Percentiles rank a stretch among this genome's conserved stretches.
Conservation (phyloP, 2,797 vertebrate species). For the Tolypeutes matacus region DNA sequence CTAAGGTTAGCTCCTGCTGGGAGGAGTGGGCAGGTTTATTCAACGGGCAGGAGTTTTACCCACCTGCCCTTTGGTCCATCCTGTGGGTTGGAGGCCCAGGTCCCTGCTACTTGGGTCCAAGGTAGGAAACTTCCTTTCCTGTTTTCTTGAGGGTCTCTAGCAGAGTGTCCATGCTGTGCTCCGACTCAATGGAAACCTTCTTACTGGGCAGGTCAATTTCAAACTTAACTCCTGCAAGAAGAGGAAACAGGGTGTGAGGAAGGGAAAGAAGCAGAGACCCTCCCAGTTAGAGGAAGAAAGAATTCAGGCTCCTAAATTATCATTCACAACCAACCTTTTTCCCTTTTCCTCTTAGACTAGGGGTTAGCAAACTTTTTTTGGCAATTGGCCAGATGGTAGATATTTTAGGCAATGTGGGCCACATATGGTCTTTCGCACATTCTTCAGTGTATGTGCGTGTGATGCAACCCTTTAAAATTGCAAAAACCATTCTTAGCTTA, state of each 20-base stretch:
- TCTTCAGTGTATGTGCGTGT: neutral
- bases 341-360: neutral
- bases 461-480: neutral
- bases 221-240: constrained; percentile 92
- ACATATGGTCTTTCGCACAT: neutral
- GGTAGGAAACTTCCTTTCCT: constrained; percentile 93
- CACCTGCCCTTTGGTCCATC: constrained; percentile 58
- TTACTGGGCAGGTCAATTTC: constrained; percentile 96
- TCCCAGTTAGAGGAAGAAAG: neutral
- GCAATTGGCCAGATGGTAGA: neutral
- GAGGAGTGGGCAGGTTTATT: neutral
- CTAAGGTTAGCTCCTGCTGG: neutral
- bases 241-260: neutral
- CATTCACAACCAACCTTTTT: neutral
- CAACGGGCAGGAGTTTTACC: neutral
- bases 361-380: neutral
- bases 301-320: neutral
- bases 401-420: neutral
- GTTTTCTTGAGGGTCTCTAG: constrained; percentile 94
- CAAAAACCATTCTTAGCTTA: neutral
- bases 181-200: constrained; percentile 94
- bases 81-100: neutral
- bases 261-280: neutral
- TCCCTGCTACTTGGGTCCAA: constrained; percentile 90
- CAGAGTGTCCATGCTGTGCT: constrained; percentile 91